Percentiles rank a stretch among this genome's conserved stretches.
These are phyloP conservation scores for Procavia capensis DNA, from an alignment of 2,113 vertebrate species.

Conservation along the genomic window DNA sequence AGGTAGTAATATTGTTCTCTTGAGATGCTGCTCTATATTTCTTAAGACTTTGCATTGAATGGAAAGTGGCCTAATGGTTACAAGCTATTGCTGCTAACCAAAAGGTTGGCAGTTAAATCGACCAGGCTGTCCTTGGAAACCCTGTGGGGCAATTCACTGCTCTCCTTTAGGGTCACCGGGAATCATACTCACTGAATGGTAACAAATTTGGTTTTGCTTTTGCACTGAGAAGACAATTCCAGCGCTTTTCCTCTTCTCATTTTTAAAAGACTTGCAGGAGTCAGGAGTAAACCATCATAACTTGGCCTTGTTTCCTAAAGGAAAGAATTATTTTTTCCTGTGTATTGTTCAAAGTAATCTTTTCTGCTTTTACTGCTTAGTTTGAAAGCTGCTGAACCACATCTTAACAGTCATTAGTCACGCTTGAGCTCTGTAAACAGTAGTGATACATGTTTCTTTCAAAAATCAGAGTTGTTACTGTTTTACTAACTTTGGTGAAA, in stretches of 20 bases:
- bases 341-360: fast-evolving
- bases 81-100: no score
- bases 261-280: slow-evolving; percentile 49
- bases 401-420: neutral
- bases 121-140: no score
- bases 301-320: slow-evolving; percentile 37
- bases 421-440: neutral
- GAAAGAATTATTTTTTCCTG: slow-evolving; percentile 44
- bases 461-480: neutral
- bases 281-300: slow-evolving; percentile 9
- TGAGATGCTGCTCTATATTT: neutral
- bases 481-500: neutral
- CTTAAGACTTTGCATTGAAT: slow-evolving; percentile 43
- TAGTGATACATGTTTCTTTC: neutral
- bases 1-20: neutral
- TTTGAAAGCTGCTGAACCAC: slow-evolving; percentile 52
- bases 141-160: no score
- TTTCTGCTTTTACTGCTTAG: slow-evolving; percentile 22
- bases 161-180: no score
- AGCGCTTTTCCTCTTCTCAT: neutral
- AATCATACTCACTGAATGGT: no score
- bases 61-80: no score
- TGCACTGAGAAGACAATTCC: neutral
- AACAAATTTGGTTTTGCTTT: no score
- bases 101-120: no score